Evolutionary conservation across 1,140 invertebrate genomes (phyloP).

Genomic region (Acyrthosiphon pisum): DNA sequence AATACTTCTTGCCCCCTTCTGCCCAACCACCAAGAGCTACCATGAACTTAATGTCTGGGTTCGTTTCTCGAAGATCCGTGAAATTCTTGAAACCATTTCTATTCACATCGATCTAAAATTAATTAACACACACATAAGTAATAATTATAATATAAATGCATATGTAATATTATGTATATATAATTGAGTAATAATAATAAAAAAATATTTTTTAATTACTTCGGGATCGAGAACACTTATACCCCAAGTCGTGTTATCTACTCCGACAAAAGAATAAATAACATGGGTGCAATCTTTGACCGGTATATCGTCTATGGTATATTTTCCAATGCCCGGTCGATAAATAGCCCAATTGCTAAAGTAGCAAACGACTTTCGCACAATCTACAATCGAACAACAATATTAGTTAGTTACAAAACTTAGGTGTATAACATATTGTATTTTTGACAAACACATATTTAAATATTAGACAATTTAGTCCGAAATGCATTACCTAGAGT

Average conservation of each 20-base stretch:
- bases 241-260: conserved; percentile 78
- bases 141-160: not conserved
- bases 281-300: conserved; percentile 84
- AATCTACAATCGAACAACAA: conserved; percentile 17
- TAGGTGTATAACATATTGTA: not conserved
- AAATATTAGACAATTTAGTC: not conserved
- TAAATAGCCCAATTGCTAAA: conserved; percentile 94
- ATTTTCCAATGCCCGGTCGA: conserved; percentile 79
- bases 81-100: conserved; percentile 84
- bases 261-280: conserved; percentile 89
- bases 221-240: conserved; percentile 82
- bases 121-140: not conserved
- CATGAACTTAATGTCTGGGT: conserved; percentile 78
- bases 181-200: not conserved
- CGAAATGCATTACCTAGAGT: not conserved
- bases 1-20: conserved; percentile 86
- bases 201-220: conserved; percentile 63
- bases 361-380: conserved; percentile 78
- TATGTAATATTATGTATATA: conserved; percentile 46
- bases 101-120: conserved; percentile 72
- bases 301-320: conserved; percentile 83
- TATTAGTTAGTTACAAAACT: not conserved
- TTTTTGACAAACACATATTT: not conserved
- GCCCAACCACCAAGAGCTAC: conserved; percentile 89
- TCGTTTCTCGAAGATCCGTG: conserved; percentile 73